Conservation (phyloP, 2,113 vertebrate species). For the Microtus ochrogaster region DNA sequence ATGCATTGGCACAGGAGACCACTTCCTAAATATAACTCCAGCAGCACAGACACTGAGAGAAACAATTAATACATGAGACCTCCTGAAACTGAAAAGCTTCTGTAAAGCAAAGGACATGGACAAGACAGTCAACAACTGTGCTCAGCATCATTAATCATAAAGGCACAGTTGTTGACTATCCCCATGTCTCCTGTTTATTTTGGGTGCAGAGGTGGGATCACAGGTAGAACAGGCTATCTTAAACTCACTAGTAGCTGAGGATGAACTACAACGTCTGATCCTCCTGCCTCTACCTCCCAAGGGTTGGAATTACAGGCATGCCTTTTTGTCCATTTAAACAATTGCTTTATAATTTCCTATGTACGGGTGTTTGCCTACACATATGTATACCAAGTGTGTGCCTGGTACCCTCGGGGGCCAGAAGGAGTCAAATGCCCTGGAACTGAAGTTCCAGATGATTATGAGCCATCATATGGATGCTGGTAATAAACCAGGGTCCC, state of each 20-base stretch:
- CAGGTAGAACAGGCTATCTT: not conserved
- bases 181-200: not conserved
- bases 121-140: no score
- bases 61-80: no score
- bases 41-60: no score
- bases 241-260: not conserved
- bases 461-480: not conserved
- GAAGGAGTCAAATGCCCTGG: not conserved
- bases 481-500: not conserved
- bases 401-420: not conserved
- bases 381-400: not conserved
- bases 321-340: not conserved
- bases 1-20: no score
- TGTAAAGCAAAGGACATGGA: no score
- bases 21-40: no score
- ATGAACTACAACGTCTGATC: not conserved
- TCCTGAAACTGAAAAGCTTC: no score
- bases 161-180: not conserved
- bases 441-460: not conserved
- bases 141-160: no score
- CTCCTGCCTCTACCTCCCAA: not conserved
- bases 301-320: not conserved
- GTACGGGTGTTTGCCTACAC: not conserved
- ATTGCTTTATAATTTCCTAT: not conserved
- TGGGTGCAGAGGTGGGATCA: not conserved